Evolutionary conservation across 2,888 invertebrate genomes (phyloP), one percentile per base, ranked within the genome.

Genomic region (Calliopum simillimum): DNA sequence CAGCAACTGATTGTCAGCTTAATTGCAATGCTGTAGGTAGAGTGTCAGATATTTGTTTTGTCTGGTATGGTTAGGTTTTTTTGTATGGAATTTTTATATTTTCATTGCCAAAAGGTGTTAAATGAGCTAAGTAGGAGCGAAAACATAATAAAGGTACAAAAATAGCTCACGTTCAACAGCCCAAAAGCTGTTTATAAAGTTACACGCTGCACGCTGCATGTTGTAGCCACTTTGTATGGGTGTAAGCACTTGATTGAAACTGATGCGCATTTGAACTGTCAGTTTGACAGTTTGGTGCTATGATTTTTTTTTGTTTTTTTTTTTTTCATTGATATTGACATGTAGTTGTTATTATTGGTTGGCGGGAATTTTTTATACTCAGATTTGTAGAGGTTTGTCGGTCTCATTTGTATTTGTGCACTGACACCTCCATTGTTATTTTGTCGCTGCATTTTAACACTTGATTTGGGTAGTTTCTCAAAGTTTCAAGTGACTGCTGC

Each of bases 231-330:
- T 53, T 23, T 53, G 23, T 53, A 21, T 53, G 14, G 12, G 13
- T 53, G 53, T 23, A 53, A 11, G 23, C 23, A 53, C 21, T 53
- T 53, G 53, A 53, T 53, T 53, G 53, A 53, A 16, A 33, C 41
- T 41, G 59, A 41, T 59, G 33, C 58, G 25, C 59, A 41, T 59
- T 53, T 16, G 59, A 59, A 43, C 59, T 59, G 59, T 59, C 59
- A 59, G 41, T 59, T 59, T 59, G 59, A 59, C 59, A 59, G 33
- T 58, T 41, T 41, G 59, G 33, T 59, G 59, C 41, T 41, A 41
- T 16, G 43, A 1, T 16, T 33, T 6, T 41, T 43, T 41, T 5
- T n/a, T 13, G 23, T 56, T 23, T 12, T 56, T 14, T 8, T 56
- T 14, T 33, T 56, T 14, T 56, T 56, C 14, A 11, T 14, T 41